Conservation (phyloP, 1,140 invertebrate species). For the Spodoptera litura region DNA sequence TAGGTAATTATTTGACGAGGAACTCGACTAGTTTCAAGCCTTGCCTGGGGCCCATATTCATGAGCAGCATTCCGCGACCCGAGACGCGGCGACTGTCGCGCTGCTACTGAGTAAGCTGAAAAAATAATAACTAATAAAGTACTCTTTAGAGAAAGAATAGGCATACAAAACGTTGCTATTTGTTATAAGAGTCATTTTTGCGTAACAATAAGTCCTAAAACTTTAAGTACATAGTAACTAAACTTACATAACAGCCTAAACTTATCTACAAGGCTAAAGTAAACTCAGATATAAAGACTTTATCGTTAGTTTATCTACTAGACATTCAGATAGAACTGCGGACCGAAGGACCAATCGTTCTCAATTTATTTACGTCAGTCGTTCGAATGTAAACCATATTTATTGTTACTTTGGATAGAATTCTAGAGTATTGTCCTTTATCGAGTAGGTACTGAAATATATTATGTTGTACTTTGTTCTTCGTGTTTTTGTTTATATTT, state of each 20-base stretch:
- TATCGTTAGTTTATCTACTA: neutral
- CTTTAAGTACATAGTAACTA: too few relatives aligned
- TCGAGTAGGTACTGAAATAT: too few relatives aligned
- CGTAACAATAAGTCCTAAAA: too few relatives aligned
- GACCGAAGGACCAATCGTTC: conserved; percentile 14
- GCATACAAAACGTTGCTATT: neutral
- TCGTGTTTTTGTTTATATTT: too few relatives aligned
- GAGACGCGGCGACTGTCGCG: too few relatives aligned
- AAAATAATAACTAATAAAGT: neutral
- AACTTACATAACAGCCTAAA: neutral
- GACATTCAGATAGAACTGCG: neutral
- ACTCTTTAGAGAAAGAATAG: neutral
- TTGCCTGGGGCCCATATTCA: too few relatives aligned
- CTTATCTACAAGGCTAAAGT: neutral
- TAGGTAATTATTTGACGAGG: too few relatives aligned
- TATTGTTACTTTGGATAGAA: conserved; percentile 1
- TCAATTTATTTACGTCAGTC: conserved; percentile 22
- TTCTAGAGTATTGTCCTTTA: conserved; percentile 2
- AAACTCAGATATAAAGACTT: neutral
- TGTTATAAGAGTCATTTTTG: too few relatives aligned
- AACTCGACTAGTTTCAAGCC: too few relatives aligned
- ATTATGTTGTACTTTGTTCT: too few relatives aligned
- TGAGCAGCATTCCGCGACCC: too few relatives aligned
- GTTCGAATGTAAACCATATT: conserved; percentile 1
- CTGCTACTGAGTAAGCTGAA: too few relatives aligned